phyloP scores from a whole-genome alignment of 2,797 vertebrate species.

The Echiichthys vipera region DNA sequence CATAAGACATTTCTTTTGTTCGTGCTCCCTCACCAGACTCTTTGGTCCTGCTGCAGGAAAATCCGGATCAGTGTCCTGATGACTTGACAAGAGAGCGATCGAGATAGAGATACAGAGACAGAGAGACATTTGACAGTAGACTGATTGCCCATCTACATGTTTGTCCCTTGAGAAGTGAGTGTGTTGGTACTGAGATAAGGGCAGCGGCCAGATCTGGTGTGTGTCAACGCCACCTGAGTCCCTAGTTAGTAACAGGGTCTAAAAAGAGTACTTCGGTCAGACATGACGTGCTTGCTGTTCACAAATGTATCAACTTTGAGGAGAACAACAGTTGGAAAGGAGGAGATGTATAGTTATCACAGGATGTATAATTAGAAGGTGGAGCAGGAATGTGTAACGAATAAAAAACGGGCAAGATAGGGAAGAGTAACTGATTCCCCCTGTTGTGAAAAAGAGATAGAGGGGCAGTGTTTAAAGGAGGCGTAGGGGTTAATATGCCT shows the following conservation, averaged over 20 bases:
- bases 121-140: slow-evolving; percentile 21
- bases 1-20: slow-evolving; percentile 74
- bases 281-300: slow-evolving; percentile 55
- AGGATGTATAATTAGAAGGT: slow-evolving; percentile 3
- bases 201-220: slow-evolving; percentile 75
- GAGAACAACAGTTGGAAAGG: slow-evolving; percentile 2
- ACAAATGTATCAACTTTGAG: slow-evolving; percentile 46
- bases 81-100: slow-evolving; percentile 70
- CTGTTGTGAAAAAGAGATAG: slow-evolving; percentile 1
- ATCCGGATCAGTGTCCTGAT: slow-evolving; percentile 73
- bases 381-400: slow-evolving; percentile 9
- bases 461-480: background rate
- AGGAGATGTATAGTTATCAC: slow-evolving; percentile 26
- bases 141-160: slow-evolving; percentile 19
- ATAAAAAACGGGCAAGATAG: background rate
- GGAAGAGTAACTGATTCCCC: background rate
- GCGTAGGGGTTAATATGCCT: background rate
- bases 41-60: slow-evolving; percentile 55
- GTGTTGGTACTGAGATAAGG: slow-evolving; percentile 72
- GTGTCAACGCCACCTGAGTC: slow-evolving; percentile 80
- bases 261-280: slow-evolving; percentile 76
- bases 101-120: slow-evolving; percentile 42
- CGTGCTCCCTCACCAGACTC: slow-evolving; percentile 56
- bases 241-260: slow-evolving; percentile 63
- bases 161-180: slow-evolving; percentile 38